Evolutionary conservation across 2,113 vertebrate genomes (phyloP).

Genomic region (Gobius niger): DNA sequence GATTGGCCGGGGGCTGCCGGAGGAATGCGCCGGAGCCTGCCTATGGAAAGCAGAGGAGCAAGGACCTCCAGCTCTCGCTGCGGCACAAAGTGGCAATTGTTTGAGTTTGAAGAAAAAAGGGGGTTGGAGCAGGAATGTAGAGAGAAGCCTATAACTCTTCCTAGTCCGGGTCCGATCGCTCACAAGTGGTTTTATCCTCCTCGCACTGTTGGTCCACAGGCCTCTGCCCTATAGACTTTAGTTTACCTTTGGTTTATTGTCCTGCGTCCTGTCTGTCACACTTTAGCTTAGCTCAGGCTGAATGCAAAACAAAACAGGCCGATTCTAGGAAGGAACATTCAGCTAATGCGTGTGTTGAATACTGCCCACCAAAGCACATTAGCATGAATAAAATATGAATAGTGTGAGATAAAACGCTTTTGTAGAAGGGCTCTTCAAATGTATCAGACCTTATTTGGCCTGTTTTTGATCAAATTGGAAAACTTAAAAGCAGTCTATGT

Average conservation of each 20-base stretch:
- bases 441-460: too few species aligned
- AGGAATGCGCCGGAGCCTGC: constrained; percentile 75
- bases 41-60: constrained; percentile 73
- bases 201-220: constrained; percentile 25
- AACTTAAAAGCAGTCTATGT: too few species aligned
- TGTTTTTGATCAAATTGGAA: too few species aligned
- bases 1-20: constrained; percentile 60
- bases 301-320: background rate
- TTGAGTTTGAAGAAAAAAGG: constrained; percentile 73
- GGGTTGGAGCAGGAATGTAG: constrained; percentile 72
- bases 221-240: constrained; percentile 10
- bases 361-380: background rate
- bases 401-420: background rate
- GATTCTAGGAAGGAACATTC: constrained; percentile 14
- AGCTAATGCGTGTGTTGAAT: background rate
- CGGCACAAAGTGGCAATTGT: constrained; percentile 80
- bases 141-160: constrained; percentile 75
- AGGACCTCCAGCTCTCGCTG: constrained; percentile 61
- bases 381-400: background rate
- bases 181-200: constrained; percentile 32
- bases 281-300: constrained; percentile 16
- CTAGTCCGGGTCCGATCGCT: constrained; percentile 45
- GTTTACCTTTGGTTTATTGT: constrained; percentile 26
- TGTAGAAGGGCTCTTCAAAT: too few species aligned
- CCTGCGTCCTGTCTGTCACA: constrained; percentile 29